Evolutionary conservation across 2,888 invertebrate genomes (phyloP), one percentile per base, ranked within the genome.

Genomic region (Ethmia dodecea): DNA sequence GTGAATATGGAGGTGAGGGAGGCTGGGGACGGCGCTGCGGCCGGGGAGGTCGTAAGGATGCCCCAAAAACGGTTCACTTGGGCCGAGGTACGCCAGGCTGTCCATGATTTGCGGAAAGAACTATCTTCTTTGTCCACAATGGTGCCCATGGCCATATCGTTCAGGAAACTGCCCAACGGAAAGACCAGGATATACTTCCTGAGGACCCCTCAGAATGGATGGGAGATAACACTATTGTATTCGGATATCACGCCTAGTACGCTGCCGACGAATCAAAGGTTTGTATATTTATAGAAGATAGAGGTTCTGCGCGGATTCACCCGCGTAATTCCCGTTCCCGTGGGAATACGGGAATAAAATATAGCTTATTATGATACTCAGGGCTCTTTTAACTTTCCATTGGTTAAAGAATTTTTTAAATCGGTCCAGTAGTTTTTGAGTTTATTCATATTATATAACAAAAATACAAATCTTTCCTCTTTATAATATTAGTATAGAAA

Each of bases 161-260:
- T 96, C 75, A 89, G 95, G 38, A 90, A 90, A 55, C 84, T 95
- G 22, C 89, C 90, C 33, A 94, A 94, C 75, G 94, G 94, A 20
- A 90, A 93, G 51, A 94, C 91, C 8, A 89, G 96, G 57, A 92
- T 97, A 56, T 98, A 97, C 74, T 98, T 97, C 70, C 87, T 98
- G 42, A 93, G 95, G 51, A 94, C 94, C 13, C 94, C 95, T 0
- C 92, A 93, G 32, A 94, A 94, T 58, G 94, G 94, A 10, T 94
- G 96, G 91, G 97, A 97, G 72, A 95, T 95, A 2, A 97, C 96
- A 0, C 77, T 97, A 8, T 80, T 97, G 1, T 97, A 93, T 60
- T 92, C 93, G 0, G 97, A 97, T 69, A 89, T 97, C n/a, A 89
- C 90, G 29, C 87, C 88, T 37, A 87, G 86, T n/a, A 77, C 81